Percentiles rank a stretch among this genome's conserved stretches.
phyloP scores from a whole-genome alignment of 2,888 invertebrate genomes.

The Brassicogethes aeneus region DNA sequence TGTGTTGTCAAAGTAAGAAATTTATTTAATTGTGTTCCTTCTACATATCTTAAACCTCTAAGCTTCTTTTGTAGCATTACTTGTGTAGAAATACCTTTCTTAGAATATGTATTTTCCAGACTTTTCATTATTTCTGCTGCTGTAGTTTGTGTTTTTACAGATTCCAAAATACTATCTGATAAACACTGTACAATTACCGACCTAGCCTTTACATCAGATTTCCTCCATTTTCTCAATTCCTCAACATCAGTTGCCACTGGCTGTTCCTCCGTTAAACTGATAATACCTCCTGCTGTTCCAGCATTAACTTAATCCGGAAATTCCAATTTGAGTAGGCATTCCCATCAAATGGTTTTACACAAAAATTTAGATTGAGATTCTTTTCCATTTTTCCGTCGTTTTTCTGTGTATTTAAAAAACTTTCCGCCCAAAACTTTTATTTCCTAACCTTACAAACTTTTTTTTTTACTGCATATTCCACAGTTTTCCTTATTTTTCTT shows the following conservation, averaged over 20 bases:
- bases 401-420: too few species aligned
- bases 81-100: conserved; percentile 6
- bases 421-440: too few species aligned
- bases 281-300: conserved; percentile 14
- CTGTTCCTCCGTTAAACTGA: conserved; percentile 6
- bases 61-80: conserved; percentile 10
- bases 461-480: too few species aligned
- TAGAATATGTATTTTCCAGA: conserved; percentile 7
- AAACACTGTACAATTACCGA: conserved; percentile 16
- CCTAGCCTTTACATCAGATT: conserved; percentile 14
- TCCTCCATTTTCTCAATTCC: conserved; percentile 9
- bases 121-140: too few species aligned
- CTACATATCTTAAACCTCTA: conserved; percentile 8
- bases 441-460: too few species aligned
- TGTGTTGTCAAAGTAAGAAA: background rate
- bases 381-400: too few species aligned
- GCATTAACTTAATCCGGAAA: conserved; percentile 12
- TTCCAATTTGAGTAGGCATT: conserved; percentile 16
- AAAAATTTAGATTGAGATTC: too few species aligned
- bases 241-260: background rate
- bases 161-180: conserved; percentile 16
- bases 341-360: conserved; percentile 17
- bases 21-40: background rate
- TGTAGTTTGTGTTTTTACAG: conserved; percentile 14
- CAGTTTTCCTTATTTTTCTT: too few species aligned